Conservation (phyloP, 2,113 vertebrate genomes). For the Synodontis membranacea region DNA sequence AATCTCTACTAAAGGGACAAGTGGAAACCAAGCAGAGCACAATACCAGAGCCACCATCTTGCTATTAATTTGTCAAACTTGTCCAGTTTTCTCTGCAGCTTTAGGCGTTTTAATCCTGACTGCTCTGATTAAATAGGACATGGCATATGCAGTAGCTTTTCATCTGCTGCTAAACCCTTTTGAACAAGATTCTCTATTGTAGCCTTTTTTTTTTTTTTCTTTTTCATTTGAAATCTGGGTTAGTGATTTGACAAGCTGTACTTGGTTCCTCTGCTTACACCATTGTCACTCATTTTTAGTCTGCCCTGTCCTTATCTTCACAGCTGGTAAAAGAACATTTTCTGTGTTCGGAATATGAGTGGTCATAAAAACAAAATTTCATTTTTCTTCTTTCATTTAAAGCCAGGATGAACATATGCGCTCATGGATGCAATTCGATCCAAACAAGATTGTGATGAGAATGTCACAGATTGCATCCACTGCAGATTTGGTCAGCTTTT, state of each 20-base stretch:
- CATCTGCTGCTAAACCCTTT: slow-evolving; percentile 46
- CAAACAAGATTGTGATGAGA: slow-evolving; percentile 42
- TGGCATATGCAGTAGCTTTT: slow-evolving; percentile 6
- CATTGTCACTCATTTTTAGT: background rate
- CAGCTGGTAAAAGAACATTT: background rate
- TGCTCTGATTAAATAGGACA: slow-evolving; percentile 44
- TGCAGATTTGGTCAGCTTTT: slow-evolving; percentile 41
- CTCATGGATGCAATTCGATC: slow-evolving; percentile 38
- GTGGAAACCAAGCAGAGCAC: background rate
- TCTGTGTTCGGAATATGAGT: slow-evolving; percentile 18
- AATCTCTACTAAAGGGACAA: background rate
- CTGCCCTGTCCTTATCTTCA: slow-evolving; percentile 39
- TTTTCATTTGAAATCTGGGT: slow-evolving; percentile 40
- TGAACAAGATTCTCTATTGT: slow-evolving; percentile 49
- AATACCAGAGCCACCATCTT: background rate
- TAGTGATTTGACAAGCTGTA: slow-evolving; percentile 26
- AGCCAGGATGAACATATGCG: slow-evolving; percentile 35
- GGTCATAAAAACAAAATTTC: slow-evolving; percentile 14
- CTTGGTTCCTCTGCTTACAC: slow-evolving; percentile 4
- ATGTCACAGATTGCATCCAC: slow-evolving; percentile 43
- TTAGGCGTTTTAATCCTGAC: slow-evolving; percentile 45
- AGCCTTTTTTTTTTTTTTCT: background rate
- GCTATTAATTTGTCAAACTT: background rate
- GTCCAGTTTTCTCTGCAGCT: slow-evolving; percentile 18
- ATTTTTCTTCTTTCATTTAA: slow-evolving; percentile 30